phyloP scores from a whole-genome alignment of 2,797 vertebrate genomes.

The Muscicapa striata region DNA sequence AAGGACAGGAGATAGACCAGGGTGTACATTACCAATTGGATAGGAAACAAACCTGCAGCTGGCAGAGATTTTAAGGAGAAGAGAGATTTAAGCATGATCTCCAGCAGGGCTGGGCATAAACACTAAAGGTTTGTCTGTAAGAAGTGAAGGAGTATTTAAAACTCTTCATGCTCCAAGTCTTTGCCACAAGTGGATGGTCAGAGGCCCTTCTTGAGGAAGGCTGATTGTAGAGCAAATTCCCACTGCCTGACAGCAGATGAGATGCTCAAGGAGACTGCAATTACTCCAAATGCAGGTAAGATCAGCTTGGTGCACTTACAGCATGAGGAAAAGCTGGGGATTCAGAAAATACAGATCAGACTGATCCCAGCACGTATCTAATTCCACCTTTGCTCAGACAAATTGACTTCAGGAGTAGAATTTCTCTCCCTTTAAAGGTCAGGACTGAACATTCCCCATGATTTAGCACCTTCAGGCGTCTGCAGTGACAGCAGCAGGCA shows the following conservation, averaged over 20 bases:
- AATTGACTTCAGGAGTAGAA: neutral
- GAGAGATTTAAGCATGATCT: neutral
- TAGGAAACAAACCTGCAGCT: neutral
- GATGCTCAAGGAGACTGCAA: neutral
- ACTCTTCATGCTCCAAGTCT: neutral
- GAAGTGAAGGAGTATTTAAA: neutral
- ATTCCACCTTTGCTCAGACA: neutral
- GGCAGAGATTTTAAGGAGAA: neutral
- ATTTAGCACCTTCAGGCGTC: neutral
- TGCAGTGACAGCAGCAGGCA: neutral
- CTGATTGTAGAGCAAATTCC: neutral
- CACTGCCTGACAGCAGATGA: neutral
- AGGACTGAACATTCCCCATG: neutral
- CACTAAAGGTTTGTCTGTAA: neutral
- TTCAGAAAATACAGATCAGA: neutral
- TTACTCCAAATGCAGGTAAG: neutral
- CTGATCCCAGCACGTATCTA: neutral
- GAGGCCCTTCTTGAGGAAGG: neutral
- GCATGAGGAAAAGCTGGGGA: neutral
- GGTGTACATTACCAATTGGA: neutral
- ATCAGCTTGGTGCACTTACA: neutral
- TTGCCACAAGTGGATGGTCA: neutral
- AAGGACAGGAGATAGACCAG: neutral
- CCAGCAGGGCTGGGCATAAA: neutral
- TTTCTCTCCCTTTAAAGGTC: neutral